phyloP scores from a whole-genome alignment of 1,140 invertebrate species.

The Anastrepha ludens region DNA sequence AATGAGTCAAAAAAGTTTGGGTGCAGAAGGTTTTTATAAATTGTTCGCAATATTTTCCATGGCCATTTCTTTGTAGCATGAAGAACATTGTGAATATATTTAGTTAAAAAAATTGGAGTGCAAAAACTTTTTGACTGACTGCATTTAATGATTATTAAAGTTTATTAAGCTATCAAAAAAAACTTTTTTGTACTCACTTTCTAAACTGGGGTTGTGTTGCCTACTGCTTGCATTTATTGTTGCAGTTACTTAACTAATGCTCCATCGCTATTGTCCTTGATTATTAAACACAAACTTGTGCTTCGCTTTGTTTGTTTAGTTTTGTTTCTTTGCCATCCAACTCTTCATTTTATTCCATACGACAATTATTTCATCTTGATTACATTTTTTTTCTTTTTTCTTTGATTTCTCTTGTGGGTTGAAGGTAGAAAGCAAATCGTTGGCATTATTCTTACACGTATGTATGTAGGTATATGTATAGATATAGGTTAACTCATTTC shows the following conservation, averaged over 20 bases:
- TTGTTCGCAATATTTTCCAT: too few relatives aligned
- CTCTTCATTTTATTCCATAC: background rate
- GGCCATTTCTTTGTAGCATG: too few relatives aligned
- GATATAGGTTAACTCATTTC: conserved; percentile 29
- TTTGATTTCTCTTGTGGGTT: background rate
- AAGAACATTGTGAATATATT: too few relatives aligned
- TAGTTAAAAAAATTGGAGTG: too few relatives aligned
- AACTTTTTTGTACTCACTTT: background rate
- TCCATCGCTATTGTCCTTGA: conserved; percentile 6
- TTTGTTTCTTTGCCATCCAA: conserved; percentile 23
- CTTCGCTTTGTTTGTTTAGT: background rate
- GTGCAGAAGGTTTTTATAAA: too few relatives aligned
- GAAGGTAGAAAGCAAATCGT: conserved; percentile 42
- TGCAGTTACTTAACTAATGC: conserved; percentile 27
- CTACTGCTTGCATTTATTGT: background rate
- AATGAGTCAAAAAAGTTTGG: too few relatives aligned
- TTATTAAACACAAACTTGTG: conserved; percentile 16
- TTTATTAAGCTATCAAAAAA: too few relatives aligned
- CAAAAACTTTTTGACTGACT: too few relatives aligned
- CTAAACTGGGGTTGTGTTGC: background rate
- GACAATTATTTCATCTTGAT: background rate
- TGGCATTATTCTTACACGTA: conserved; percentile 33
- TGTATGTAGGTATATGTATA: background rate
- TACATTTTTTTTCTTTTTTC: background rate
- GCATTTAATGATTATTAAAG: too few relatives aligned